Evolutionary conservation across 2,888 invertebrate genomes (phyloP), one percentile per base, ranked within the genome.

Genomic region (Drosophila kuntzei): DNA sequence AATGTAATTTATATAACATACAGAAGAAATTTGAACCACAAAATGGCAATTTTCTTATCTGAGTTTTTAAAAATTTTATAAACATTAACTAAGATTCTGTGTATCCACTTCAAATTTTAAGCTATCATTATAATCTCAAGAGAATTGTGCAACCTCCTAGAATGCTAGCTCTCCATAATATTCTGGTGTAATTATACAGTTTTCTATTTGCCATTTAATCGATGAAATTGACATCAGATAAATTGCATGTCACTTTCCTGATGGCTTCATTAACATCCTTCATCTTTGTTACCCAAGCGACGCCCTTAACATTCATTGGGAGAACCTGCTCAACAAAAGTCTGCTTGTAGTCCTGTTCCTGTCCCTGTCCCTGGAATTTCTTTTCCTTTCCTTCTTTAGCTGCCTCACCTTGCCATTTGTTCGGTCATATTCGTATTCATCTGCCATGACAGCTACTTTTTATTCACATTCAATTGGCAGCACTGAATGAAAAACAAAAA

Each of bases 401-500:
- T 60, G 16, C 29, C 43, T 20, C 39, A 49, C 53, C 51, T 49
- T 46, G 29, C 27, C 18, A 27, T 25, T 41, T 43, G 51, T 55
- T 79, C 51, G 67, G 80, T 80, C 66, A 70, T 71, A 68, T 64
- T 74, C 73, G 76, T 70, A 77, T 66, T 44, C 44, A 43, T 54
- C 32, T 32, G 53, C 9, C 29, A 29, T 53, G 36, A 20, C 44
- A 50, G 60, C 54, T 47, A 76, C 46, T 69, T 69, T 59, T 76
- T 76, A 79, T 80, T 79, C 80, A 68, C 79, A 83, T 84, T 81
- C 81, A 87, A 84, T 83, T 84, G 81, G 41, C 71, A 72, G 65
- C 69, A 64, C 61, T 80, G 79, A 55, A 68, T 71, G 71, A 43
- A 14, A 44, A 9, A n/a, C 25, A 14, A 25, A 43, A n/a, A 8